These are phyloP conservation scores for Nylanderia fulva DNA, from an alignment of 1,140 invertebrate species.

Conservation along the genomic window DNA sequence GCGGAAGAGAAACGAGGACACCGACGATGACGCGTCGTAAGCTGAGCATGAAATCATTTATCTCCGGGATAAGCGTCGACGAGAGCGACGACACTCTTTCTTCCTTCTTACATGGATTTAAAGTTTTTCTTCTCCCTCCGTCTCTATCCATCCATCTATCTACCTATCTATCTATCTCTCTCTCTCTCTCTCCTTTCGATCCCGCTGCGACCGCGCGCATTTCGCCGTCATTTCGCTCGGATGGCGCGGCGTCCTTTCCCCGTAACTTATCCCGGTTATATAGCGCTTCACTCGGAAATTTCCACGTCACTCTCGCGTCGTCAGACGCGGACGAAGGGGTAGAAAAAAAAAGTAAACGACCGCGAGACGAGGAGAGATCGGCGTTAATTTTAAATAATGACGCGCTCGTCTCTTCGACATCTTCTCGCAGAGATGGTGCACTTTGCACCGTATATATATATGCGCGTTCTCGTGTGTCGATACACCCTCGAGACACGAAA, in stretches of 20 bases:
- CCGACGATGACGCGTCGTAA: constrained; percentile 82
- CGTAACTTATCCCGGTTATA: constrained; percentile 62
- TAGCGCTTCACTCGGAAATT: constrained; percentile 37
- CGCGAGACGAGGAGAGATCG: background rate
- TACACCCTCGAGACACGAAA: constrained; percentile 10
- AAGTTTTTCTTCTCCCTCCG: constrained; percentile 65
- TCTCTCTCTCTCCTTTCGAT: constrained; percentile 15
- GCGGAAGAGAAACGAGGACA: constrained; percentile 74
- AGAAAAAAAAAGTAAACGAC: too few species aligned
- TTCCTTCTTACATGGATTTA: constrained; percentile 79
- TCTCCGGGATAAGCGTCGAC: constrained; percentile 82
- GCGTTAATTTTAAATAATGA: constrained; percentile 56
- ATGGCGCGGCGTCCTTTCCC: constrained; percentile 3
- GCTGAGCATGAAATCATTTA: constrained; percentile 85
- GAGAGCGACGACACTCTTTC: constrained; percentile 77
- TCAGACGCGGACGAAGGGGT: constrained; percentile 25
- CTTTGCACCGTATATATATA: background rate
- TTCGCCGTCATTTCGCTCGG: constrained; percentile 55
- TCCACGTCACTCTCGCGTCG: constrained; percentile 22
- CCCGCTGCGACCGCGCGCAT: constrained; percentile 36
- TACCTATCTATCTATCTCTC: constrained; percentile 27
- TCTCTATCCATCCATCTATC: constrained; percentile 31
- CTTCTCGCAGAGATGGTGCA: background rate
- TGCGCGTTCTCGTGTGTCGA: background rate
- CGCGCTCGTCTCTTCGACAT: background rate